Base-by-base conservation (phyloP, 2,888 invertebrate species). In the Hemithea aestivaria region DNA sequence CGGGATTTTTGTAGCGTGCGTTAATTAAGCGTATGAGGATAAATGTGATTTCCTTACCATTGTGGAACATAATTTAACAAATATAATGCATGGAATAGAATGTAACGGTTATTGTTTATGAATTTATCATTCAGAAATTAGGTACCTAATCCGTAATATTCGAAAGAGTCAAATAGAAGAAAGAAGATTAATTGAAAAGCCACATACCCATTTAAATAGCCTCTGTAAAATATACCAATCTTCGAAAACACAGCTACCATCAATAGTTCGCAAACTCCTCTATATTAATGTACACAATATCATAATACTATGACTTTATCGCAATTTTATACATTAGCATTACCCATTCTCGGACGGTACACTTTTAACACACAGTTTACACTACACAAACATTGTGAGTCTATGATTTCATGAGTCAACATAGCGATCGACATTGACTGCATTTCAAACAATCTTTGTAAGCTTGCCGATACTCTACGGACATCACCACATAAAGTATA, bases 401-500 rank as follows among this genome's bases (percentile, higher is more conserved):
- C 12, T 12, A 27, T 20, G 9, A 29, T 6, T 16, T 37, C 47
- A 48, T 4, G 16, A 16, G 16, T 16, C 25, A 28, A 16, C 5
- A 16, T 4, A 16, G 16, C 39, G 43, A 24, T 12, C 62, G 59
- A 48, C 71, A 67, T 24, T 64, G 57, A 29, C 72, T 60, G 62
- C 92, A 92, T 58, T 89, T 89, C 30, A 95, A 87, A 23, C 95
- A 90, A 22, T 92, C 92, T 63, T 92, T 93, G 71, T 96, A 96
- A 1, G 96, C 96, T 73, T 95, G 93, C 51, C 96, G 87, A 68
- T 96, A 97, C 61, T 96, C 96, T 65, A 93, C 94, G 61, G 96
- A 96, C 96, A 96, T 96, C 33, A 96, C 95, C 33, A 96, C 96
- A 69, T 97, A 97, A 59, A 97, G 96, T 12, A 96, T 91, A 0